Evolutionary conservation across 2,113 vertebrate genomes (phyloP).

Genomic region (Pelusios castaneus): DNA sequence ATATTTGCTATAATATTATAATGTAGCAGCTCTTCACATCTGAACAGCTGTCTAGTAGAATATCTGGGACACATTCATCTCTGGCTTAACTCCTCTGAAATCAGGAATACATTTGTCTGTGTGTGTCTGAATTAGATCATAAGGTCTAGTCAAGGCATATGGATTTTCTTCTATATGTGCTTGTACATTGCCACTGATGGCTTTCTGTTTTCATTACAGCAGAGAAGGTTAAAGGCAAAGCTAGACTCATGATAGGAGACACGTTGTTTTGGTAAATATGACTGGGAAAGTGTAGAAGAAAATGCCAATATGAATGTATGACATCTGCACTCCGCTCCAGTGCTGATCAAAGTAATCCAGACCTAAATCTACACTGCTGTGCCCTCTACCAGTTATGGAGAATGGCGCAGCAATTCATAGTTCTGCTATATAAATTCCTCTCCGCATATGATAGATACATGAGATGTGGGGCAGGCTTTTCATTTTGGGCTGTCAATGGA

Average conservation of each 20-base stretch:
- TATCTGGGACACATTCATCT: background rate
- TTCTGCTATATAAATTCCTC: constrained; percentile 51
- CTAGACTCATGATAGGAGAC: constrained; percentile 55
- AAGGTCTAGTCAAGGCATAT: background rate
- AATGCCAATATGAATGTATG: constrained; percentile 70
- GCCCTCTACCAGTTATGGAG: constrained; percentile 69
- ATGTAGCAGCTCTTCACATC: background rate
- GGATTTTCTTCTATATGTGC: background rate
- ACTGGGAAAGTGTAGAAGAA: constrained; percentile 64
- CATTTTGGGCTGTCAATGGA: constrained; percentile 52
- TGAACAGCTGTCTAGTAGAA: background rate
- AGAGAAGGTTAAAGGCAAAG: constrained; percentile 12
- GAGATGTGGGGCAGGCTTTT: constrained; percentile 65
- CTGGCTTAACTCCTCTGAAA: background rate
- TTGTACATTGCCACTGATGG: constrained; percentile 18
- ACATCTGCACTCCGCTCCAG: constrained; percentile 70
- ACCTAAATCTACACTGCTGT: constrained; percentile 72
- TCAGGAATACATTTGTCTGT: constrained; percentile 32
- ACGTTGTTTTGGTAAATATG: constrained; percentile 69
- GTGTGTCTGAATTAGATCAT: constrained; percentile 17
- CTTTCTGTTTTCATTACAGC: constrained; percentile 40
- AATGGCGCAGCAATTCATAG: constrained; percentile 65
- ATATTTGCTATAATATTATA: background rate
- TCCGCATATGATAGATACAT: constrained; percentile 63
- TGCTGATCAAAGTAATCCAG: constrained; percentile 67